A percentile compares a stretch with the other conserved stretches of the same genome.
Evolutionary conservation across 2,797 vertebrate genomes (phyloP).

Genomic region (Chaenodraco wilsoni): DNA sequence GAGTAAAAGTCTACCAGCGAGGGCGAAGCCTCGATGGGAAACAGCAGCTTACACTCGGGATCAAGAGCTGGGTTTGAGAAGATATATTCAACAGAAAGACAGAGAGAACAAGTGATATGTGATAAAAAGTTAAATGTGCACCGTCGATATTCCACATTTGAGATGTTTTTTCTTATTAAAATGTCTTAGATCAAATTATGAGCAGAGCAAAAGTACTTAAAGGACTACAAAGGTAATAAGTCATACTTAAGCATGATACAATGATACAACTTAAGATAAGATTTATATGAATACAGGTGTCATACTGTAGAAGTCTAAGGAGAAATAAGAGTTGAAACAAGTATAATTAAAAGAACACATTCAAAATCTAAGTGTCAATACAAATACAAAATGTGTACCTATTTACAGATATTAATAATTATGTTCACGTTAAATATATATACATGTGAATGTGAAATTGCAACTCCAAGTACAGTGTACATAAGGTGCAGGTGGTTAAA

Average conservation of each 20-base stretch:
- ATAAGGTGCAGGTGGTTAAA: no score
- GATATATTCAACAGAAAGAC: neutral
- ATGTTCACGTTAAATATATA: no score
- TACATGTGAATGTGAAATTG: no score
- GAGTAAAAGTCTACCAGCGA: constrained; percentile 50
- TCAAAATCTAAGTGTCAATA: no score
- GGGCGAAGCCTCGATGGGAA: constrained; percentile 46
- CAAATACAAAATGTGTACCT: no score
- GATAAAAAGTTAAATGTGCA: neutral
- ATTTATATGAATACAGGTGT: no score
- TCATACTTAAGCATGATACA: neutral
- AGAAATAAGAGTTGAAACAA: no score
- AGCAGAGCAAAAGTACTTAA: neutral
- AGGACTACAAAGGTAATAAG: neutral
- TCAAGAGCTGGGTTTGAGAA: neutral
- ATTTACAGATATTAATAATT: no score
- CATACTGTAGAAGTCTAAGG: no score
- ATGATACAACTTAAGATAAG: neutral
- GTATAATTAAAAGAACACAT: no score
- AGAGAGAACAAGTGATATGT: neutral
- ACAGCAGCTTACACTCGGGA: constrained; percentile 56
- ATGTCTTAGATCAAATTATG: neutral
- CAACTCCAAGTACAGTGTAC: no score
- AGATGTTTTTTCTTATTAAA: neutral
- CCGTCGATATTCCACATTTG: neutral